phyloP scores from a whole-genome alignment of 2,888 invertebrate species.

The Dioctria linearis region DNA sequence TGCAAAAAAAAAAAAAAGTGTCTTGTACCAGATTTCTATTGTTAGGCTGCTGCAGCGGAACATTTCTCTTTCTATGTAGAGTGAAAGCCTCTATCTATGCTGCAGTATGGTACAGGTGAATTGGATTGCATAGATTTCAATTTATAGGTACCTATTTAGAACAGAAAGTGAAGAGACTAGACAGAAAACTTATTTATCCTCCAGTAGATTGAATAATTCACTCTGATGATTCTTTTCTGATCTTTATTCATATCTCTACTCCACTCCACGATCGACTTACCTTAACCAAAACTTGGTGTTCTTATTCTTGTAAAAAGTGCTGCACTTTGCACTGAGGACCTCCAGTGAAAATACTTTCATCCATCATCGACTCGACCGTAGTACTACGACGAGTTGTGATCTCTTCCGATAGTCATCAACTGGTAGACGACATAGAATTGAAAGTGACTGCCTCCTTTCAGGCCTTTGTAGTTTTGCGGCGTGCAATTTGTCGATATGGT shows the following conservation, averaged over 20 bases:
- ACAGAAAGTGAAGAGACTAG: background rate
- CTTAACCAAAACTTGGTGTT: background rate
- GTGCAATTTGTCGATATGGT: conserved; percentile 52
- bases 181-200: too few species aligned
- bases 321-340: conserved; percentile 11
- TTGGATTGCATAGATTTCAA: background rate
- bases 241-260: background rate
- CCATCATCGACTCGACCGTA: conserved; percentile 7
- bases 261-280: conserved; percentile 11
- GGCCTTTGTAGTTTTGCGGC: conserved; percentile 45
- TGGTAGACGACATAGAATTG: conserved; percentile 43
- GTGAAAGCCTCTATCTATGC: conserved; percentile 27
- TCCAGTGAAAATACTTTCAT: conserved; percentile 20
- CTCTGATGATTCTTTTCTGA: background rate
- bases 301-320: conserved; percentile 11
- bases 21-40: conserved; percentile 28
- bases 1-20: background rate
- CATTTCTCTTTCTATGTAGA: conserved; percentile 5
- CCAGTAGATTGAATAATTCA: too few species aligned
- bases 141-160: background rate
- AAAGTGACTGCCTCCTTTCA: conserved; percentile 35
- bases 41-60: background rate
- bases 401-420: conserved; percentile 40
- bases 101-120: background rate
- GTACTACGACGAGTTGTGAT: conserved; percentile 22